These are phyloP conservation scores for Trissolcus brochymenae DNA, from an alignment of 2,888 invertebrate species.

Conservation along the genomic window DNA sequence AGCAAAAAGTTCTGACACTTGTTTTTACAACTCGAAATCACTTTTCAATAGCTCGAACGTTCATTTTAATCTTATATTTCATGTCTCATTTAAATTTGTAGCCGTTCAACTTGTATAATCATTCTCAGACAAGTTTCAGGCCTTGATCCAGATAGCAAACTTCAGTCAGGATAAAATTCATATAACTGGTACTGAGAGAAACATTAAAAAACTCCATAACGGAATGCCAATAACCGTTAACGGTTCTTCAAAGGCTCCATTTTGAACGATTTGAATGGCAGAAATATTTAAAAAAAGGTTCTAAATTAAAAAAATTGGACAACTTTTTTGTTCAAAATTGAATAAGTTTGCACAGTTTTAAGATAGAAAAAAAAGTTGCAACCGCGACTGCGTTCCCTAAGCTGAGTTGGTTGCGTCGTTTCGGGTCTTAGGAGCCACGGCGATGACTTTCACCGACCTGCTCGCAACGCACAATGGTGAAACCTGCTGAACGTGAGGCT, in stretches of 20 bases:
- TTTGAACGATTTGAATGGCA: not conserved
- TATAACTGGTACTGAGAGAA: slow-evolving; percentile 5
- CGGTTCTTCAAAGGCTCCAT: not conserved
- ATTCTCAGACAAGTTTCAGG: slow-evolving; percentile 26
- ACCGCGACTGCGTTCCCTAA: not conserved
- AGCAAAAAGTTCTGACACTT: no score
- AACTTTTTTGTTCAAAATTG: not conserved
- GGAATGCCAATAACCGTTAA: slow-evolving; percentile 12
- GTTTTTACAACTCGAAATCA: not conserved
- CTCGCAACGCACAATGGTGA: slow-evolving; percentile 43
- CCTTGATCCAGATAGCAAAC: slow-evolving; percentile 36
- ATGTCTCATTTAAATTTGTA: not conserved
- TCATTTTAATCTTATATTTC: no score
- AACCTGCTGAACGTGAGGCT: slow-evolving; percentile 19
- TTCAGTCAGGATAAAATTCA: slow-evolving; percentile 23
- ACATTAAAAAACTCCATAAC: slow-evolving; percentile 21
- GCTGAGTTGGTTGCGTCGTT: slow-evolving; percentile 8
- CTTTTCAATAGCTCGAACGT: no score
- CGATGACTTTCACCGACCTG: slow-evolving; percentile 45
- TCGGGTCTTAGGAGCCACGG: slow-evolving; percentile 22
- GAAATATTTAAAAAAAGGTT: no score
- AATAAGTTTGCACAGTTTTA: slow-evolving; percentile 1
- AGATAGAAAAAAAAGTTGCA: not conserved
- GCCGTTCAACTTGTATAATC: not conserved
- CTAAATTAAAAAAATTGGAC: no score